These are phyloP conservation scores for Otis tarda DNA, from an alignment of 2,113 vertebrate species.

Conservation along the genomic window DNA sequence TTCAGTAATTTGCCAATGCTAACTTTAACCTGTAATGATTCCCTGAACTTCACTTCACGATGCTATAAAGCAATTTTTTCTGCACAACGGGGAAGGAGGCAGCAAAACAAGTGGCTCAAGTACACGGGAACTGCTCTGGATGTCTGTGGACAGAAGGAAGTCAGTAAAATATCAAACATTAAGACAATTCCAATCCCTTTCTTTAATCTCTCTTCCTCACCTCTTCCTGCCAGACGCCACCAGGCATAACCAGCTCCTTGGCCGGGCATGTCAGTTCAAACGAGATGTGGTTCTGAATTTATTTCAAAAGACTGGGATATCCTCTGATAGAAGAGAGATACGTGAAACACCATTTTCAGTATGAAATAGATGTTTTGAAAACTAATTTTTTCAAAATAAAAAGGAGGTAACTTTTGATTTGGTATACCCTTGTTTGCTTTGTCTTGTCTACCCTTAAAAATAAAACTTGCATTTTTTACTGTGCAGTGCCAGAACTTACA, in stretches of 20 bases:
- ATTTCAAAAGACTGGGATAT: background rate
- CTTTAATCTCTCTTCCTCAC: background rate
- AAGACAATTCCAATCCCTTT: background rate
- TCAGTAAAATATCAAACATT: background rate
- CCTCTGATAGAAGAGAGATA: background rate
- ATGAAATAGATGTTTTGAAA: background rate
- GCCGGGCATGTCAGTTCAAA: background rate
- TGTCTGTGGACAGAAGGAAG: background rate
- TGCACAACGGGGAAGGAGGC: background rate
- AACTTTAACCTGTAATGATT: background rate
- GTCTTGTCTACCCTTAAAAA: background rate
- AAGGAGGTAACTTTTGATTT: background rate
- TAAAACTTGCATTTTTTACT: background rate
- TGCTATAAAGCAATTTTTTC: background rate
- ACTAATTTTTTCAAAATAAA: background rate
- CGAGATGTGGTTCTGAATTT: background rate
- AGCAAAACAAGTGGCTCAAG: background rate
- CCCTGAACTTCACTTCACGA: background rate
- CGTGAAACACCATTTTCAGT: background rate
- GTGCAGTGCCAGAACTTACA: background rate
- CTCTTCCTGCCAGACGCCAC: background rate
- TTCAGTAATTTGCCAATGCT: background rate
- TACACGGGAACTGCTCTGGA: background rate
- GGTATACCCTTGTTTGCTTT: background rate
- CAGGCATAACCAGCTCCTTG: background rate